These are phyloP conservation scores for Ferrisia virgata DNA, from an alignment of 2,888 invertebrate genomes.

Conservation along the genomic window DNA sequence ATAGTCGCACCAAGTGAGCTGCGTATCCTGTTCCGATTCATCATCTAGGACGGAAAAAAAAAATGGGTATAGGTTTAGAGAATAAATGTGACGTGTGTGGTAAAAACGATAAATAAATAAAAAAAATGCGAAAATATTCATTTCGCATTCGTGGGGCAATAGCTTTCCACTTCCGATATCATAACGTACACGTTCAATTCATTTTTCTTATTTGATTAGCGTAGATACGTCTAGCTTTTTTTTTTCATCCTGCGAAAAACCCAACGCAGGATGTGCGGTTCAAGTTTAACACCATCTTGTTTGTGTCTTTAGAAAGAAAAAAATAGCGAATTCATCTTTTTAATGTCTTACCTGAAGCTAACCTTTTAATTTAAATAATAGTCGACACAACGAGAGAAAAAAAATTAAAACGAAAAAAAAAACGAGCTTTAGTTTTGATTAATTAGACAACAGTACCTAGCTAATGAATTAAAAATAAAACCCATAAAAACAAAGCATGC, in stretches of 20 bases:
- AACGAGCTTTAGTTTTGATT: background rate
- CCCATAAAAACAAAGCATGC: background rate
- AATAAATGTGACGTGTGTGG: background rate
- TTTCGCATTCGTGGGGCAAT: background rate
- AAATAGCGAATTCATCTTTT: background rate
- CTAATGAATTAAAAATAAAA: conserved; percentile 7
- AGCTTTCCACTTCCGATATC: background rate
- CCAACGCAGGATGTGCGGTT: background rate
- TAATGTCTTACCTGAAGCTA: background rate
- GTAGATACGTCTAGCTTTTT: background rate
- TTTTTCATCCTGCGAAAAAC: background rate
- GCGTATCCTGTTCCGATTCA: conserved; percentile 15
- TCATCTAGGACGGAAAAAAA: conserved; percentile 33
- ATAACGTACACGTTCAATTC: background rate
- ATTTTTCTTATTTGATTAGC: conserved; percentile 11
- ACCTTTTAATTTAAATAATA: background rate
- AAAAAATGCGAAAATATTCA: background rate
- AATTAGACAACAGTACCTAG: background rate
- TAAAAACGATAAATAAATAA: background rate
- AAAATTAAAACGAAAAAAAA: background rate
- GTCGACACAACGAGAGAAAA: background rate
- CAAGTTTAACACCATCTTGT: background rate
- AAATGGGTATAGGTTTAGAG: background rate
- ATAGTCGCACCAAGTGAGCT: conserved; percentile 39
- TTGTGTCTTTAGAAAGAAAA: background rate